These are phyloP conservation scores for Desmophyllum pertusum DNA, from an alignment of 92 coral and sea anemone species.

Conservation along the genomic window DNA sequence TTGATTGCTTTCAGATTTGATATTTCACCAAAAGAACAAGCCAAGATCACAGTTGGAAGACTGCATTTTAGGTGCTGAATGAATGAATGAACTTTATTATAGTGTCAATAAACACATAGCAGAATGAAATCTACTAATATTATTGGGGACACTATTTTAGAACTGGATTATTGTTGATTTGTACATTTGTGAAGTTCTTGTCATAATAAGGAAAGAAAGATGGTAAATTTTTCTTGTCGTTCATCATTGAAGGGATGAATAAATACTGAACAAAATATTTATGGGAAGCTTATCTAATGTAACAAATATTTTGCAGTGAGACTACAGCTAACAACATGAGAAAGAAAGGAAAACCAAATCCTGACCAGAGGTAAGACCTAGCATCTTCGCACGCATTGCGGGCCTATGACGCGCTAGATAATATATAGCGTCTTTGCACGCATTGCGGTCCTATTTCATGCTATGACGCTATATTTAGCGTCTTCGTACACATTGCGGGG, in stretches of 20 bases:
- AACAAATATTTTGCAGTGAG: constrained; percentile 64
- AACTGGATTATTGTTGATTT: no score
- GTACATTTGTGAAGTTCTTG: no score
- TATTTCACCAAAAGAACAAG: constrained; percentile 52
- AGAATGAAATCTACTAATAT: background rate
- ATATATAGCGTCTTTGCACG: no score
- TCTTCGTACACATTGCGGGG: no score
- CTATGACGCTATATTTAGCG: no score
- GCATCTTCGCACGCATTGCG: background rate
- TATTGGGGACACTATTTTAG: background rate
- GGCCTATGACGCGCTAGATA: background rate
- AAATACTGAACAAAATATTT: no score
- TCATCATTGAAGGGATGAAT: background rate
- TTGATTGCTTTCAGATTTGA: constrained; percentile 61
- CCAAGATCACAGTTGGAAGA: constrained; percentile 85
- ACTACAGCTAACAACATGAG: constrained; percentile 99
- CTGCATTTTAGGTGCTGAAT: constrained; percentile 86
- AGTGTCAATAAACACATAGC: no score
- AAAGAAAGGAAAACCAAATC: constrained; percentile 99
- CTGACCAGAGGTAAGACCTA: constrained; percentile 84
- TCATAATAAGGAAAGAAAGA: no score
- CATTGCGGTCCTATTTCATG: no score
- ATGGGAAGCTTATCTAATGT: no score
- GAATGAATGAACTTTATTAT: no score
- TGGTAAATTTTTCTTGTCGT: background rate